Evolutionary conservation across 2,113 vertebrate species (phyloP), one percentile per base, ranked within the genome.

Genomic region (Nothocercus julius): DNA sequence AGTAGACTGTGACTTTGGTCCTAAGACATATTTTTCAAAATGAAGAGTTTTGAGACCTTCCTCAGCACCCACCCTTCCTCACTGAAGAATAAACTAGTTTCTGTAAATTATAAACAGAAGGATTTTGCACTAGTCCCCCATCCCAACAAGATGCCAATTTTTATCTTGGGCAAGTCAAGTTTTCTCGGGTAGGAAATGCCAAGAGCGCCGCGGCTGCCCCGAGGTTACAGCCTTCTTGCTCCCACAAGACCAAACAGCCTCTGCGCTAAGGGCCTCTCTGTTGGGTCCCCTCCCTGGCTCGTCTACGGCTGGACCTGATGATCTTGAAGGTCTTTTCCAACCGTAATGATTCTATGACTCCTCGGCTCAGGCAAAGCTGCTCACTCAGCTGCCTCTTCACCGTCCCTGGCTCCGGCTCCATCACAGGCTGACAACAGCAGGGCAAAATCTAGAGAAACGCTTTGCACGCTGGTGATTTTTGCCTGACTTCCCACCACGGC

Each of bases 211-310:
- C 90, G 93, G 92, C 90, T 68, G 73, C 51, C 61, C 51, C 75
- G 83, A 84, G 69, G 56, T 89, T 93, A 73, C 61, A 84, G 69
- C 47, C 90, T 25, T 84, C 72, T 92, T 93, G 73, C 77, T 93
- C 91, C 86, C 92, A 89, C 81, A 92, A 94, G 94, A 92, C 63
- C 90, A 96, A 94, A 92, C 72, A 87, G 61, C 56, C 17, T 1
- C 0, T 2, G 62, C 80, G 93, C 88, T 76, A 93, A 93, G 90
- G 80, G 80, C 64, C 19, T 90, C 49, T 59, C 14, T 74, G 85
- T 87, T 89, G 86, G 28, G 72, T 47, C 80, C 88, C 62, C 82
- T 67, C 92, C 88, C 80, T 51, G 64, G 18, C 62, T 40, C 5
- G 25, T 42, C 18, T 47, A 47, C 8, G 45, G 45, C 19, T 47